phyloP scores from a whole-genome alignment of 2,888 invertebrate species.

The Acheta domesticus region DNA sequence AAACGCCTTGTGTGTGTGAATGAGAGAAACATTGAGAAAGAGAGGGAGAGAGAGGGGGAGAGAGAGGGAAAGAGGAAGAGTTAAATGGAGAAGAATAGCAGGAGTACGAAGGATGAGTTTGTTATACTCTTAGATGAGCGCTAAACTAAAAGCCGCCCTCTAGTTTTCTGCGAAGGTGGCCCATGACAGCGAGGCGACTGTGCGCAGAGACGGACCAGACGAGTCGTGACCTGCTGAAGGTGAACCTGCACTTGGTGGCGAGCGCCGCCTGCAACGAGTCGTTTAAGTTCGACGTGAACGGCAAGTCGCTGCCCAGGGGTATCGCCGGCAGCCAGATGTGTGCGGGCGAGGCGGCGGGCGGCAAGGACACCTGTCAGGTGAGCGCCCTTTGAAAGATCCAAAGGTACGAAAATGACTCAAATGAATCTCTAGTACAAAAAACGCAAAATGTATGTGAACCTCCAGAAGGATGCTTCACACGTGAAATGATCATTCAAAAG shows the following conservation, averaged over 20 bases:
- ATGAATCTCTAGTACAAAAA: no score
- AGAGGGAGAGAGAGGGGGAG: not conserved
- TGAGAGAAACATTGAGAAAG: no score
- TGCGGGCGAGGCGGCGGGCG: constrained; percentile 48
- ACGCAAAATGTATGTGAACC: no score
- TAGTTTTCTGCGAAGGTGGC: not conserved
- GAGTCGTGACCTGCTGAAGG: constrained; percentile 48
- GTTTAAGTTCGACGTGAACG: constrained; percentile 39
- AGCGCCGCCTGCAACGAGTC: constrained; percentile 42
- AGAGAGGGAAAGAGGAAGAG: not conserved
- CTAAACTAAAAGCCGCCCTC: not conserved
- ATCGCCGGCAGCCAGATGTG: constrained; percentile 46
- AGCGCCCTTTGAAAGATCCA: no score
- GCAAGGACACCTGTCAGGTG: constrained; percentile 50
- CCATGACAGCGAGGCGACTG: no score
- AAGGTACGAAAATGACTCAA: no score
- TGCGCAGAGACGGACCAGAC: constrained; percentile 27
- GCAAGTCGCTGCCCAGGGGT: constrained; percentile 42
- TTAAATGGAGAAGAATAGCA: not conserved
- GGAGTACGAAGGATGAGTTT: not conserved
- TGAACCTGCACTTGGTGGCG: constrained; percentile 44
- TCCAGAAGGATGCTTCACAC: no score
- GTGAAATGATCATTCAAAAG: no score
- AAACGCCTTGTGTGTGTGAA: no score
- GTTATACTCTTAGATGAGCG: no score